Evolutionary conservation across 2,797 vertebrate species (phyloP), one percentile per base, ranked within the genome.

Genomic region (Lepilemur septentrionalis): DNA sequence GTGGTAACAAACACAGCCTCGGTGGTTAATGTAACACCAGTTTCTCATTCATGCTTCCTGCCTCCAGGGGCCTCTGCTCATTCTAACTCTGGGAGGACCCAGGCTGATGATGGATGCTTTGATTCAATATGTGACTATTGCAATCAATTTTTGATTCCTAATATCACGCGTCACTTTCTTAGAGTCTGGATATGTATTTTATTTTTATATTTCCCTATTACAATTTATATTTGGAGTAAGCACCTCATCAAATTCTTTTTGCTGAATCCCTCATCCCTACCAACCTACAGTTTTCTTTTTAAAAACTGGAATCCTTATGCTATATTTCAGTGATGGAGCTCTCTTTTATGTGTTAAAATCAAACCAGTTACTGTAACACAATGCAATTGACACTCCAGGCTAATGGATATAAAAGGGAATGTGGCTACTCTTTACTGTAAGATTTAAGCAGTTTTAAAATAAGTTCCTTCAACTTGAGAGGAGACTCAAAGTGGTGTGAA

Each of bases 301-400:
- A 87, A 97, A 91, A 91, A 93, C 81, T 93, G 38, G 87, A 85
- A 95, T 91, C 67, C 89, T 96, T 80, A 67, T 92, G 93, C 50
- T 92, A 30, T 92, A 88, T 94, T 97, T 97, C 94, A 90, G 35
- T 93, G 93, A 96, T 0, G 59, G 76, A 92, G 38, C 69, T 96
- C 72, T 67, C 88, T 97, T 97, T 97, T 89, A 95, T 97, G 50
- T 88, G 93, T 90, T 93, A 95, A 95, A 93, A 88, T 97, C 91
- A 95, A 97, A 97, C 96, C 35, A 89, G 86, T 96, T 97, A 97
- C 96, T 97, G 96, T 59, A 95, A 61, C 83, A 97, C 84, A 98
- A 96, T 92, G 76, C 57, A 83, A 92, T 90, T 92, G 92, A 94
- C 81, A 83, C 38, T 83, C 65, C 32, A 82, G 88, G 80, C 35